Base-by-base conservation (phyloP, 2,888 invertebrate genomes). In the Opisthograptis luteolata region DNA sequence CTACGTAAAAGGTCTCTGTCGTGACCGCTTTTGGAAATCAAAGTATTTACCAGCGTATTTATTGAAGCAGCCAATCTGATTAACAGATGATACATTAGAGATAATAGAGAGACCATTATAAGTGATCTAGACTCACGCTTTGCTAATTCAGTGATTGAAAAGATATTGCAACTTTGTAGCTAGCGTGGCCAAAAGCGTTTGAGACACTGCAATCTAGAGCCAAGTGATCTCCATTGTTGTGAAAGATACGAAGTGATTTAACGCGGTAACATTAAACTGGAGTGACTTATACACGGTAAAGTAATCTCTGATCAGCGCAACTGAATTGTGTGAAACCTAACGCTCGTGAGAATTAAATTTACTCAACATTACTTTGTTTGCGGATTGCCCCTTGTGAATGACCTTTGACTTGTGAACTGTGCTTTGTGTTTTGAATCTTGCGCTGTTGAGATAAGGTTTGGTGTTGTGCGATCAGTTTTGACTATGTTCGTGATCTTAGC, bases 401-500 rank as follows among this genome's bases (percentile, higher is more conserved):
- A 30, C 41, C 27, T 37, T 41, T 39, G 47, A 37, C 49, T 52
- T 25, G 39, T 32, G 28, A 13, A 44, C 55, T 34, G 39, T 50
- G 27, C 24, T 31, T 43, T 54, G 14, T 55, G 35, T 46, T 55
- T 19, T 40, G 39, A 55, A 15, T 8, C 34, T 36, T 56, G 46
- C 48, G 49, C 39, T 8, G 31, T 47, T 45, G 48, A 40, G 45
- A 40, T 49, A 59, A 50, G 41, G 59, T 45, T 27, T 10, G 12
- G 42, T 61, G 70, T 73, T 64, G 41, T 68, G 68, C 73, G 70
- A 42, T 14, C 30, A 39, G 30, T 30, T 35, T 40, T 60, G 67
- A 84, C 76, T 78, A 88, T 90, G 89, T 80, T 90, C 65, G 88
- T 88, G 78, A 87, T 90, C 56, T 68, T 89, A 45, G 90, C 88